Evolutionary conservation across 1,140 invertebrate species (phyloP), one percentile per base, ranked within the genome.

Genomic region (Trachymyrmex cornetzi): DNA sequence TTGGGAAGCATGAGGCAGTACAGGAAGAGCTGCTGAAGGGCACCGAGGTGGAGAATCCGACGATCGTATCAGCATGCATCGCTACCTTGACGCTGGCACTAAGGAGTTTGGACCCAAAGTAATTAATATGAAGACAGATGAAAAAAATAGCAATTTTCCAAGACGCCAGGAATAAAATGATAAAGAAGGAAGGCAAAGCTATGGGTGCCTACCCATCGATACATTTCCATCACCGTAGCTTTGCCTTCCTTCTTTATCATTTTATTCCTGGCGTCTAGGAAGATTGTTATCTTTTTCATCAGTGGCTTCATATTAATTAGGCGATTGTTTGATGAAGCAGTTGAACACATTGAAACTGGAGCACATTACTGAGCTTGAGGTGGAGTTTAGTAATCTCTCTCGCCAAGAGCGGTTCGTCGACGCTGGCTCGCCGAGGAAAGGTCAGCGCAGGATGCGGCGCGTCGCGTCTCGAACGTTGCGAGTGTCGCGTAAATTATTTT

Each of bases 11-110:
- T 87, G 99, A 99, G 91, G 94, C 97, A 57, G 98, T 99, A 0
- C 96, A 98, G 94, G 99, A 99, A 92, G 98, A 99, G 95, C 95
- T 99, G 7, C 95, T 99, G 4, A 99, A 99, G 95, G 99, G 99
- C 38, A 97, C 99, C 93, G 98, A 99, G 89, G 97, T 97, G 84
- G 99, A 99, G 95, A 99, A 99, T 95, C 99, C 99, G 0, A 99
- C 99, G 96, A 98, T 99, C 87, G 98, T 99, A 6, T 95, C 97
- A 3, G 98, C 97, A 0, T 99, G 98, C 94, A 96, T 99, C n/a
- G 95, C 97, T 19, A 96, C 97, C 22, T 93, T 98, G 7, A 97
- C 97, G 44, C 96, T 97, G 77, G 97, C 98, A 3, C 94, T 99
- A 97, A 96, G 85, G 97, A 98, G 93, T 99, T 99, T 96, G 99